These are phyloP conservation scores for Stenopsyche tienmushanensis DNA, from an alignment of 1,140 invertebrate species.

Conservation along the genomic window DNA sequence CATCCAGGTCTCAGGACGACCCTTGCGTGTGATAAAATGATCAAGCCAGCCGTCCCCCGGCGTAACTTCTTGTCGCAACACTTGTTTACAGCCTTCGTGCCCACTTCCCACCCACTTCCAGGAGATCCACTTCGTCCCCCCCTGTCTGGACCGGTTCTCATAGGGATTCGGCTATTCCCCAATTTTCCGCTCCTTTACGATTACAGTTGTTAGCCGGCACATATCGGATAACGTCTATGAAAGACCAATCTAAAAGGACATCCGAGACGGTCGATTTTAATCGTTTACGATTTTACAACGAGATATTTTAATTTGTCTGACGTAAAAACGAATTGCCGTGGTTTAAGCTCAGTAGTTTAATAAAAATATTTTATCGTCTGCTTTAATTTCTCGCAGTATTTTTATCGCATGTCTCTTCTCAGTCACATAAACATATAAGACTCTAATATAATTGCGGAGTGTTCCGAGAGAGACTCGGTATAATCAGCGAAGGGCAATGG, in stretches of 20 bases:
- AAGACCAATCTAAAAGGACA: not conserved
- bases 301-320: not conserved
- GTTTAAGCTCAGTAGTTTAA: no score
- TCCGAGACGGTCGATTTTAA: not conserved
- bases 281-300: not conserved
- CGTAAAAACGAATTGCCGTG: no score
- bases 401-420: no score
- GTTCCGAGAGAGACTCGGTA: not conserved
- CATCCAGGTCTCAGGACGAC: slow-evolving; percentile 2
- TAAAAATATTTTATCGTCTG: not conserved
- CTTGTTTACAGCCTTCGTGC: slow-evolving; percentile 10
- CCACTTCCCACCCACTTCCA: not conserved
- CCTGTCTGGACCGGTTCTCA: not conserved
- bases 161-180: not conserved
- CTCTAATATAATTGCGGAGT: not conserved
- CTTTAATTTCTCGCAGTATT: not conserved
- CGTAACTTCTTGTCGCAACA: slow-evolving; percentile 16
- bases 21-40: slow-evolving; percentile 10
- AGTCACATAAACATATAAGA: not conserved
- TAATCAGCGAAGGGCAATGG: slow-evolving; percentile 31
- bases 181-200: not conserved
- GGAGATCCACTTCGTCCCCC: not conserved
- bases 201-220: not conserved
- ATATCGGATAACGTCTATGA: no score
- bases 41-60: not conserved